Evolutionary conservation across 2,888 invertebrate genomes (phyloP).

Genomic region (Unio pictorum): DNA sequence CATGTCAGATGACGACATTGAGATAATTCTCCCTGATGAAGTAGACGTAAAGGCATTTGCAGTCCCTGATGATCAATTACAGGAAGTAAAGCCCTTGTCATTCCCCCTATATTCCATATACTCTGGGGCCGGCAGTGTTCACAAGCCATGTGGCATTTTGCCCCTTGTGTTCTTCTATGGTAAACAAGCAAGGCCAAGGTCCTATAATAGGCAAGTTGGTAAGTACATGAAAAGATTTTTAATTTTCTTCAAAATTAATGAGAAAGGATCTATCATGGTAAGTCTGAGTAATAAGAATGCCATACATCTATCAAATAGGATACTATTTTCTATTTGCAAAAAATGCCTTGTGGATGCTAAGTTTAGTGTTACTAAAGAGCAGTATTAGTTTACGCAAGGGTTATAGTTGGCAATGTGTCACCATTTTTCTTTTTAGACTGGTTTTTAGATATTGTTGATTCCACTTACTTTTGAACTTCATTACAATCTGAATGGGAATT

Average conservation of each 20-base stretch:
- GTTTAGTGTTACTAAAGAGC: too few relatives aligned
- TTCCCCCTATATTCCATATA: constrained; percentile 65
- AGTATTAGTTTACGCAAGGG: too few relatives aligned
- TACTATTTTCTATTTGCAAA: too few relatives aligned
- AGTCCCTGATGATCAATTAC: constrained; percentile 16
- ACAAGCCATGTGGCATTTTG: constrained; percentile 59
- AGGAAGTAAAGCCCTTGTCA: constrained; percentile 50
- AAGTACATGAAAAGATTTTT: constrained; percentile 4
- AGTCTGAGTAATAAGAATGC: too few relatives aligned
- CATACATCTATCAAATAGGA: too few relatives aligned
- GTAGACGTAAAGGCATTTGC: constrained; percentile 4
- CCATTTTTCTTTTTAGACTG: too few relatives aligned
- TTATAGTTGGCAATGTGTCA: too few relatives aligned
- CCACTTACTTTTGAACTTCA: too few relatives aligned
- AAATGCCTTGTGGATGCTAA: too few relatives aligned
- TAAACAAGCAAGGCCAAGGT: constrained; percentile 47
- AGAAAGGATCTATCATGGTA: too few relatives aligned
- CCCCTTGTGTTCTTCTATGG: constrained; percentile 66
- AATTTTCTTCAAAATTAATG: background rate
- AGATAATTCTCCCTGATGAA: constrained; percentile 25
- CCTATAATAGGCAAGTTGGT: constrained; percentile 62
- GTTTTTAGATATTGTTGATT: too few relatives aligned
- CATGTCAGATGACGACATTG: constrained; percentile 54
- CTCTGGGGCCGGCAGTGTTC: constrained; percentile 51
- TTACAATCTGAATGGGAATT: too few relatives aligned